A percentile compares a stretch with the other conserved stretches of the same genome.
phyloP scores from a whole-genome alignment of 1,140 invertebrate species.

The Marisa cornuarietis region DNA sequence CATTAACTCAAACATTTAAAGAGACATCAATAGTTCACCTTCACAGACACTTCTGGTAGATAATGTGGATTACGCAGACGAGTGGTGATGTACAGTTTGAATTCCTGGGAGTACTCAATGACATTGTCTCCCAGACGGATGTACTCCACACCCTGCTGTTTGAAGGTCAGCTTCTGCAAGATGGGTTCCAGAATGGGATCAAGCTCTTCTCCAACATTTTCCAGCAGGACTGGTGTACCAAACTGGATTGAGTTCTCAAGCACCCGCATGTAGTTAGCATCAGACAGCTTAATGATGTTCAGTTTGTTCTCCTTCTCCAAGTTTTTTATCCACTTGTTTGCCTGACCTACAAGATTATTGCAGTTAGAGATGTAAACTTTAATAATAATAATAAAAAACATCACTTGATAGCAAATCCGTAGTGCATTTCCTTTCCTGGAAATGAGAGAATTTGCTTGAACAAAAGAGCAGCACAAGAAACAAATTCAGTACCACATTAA shows the following conservation, averaged over 20 bases:
- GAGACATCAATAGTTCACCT: conserved; percentile 34
- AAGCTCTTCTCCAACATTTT: conserved; percentile 67
- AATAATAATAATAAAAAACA: too few species aligned
- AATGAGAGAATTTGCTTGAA: too few species aligned
- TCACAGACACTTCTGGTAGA: conserved; percentile 66
- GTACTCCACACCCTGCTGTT: conserved; percentile 66
- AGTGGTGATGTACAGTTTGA: conserved; percentile 67
- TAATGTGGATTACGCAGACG: conserved; percentile 66
- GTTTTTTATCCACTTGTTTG: conserved; percentile 88
- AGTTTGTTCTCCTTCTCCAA: conserved; percentile 74
- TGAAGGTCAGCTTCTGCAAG: conserved; percentile 65
- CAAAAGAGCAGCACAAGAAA: too few species aligned
- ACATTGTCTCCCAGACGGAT: conserved; percentile 65
- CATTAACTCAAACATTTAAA: conserved; percentile 13
- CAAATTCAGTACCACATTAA: too few species aligned
- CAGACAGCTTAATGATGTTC: conserved; percentile 63
- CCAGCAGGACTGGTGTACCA: conserved; percentile 65
- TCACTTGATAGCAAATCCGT: too few species aligned
- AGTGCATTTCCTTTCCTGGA: too few species aligned
- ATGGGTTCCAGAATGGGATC: conserved; percentile 66
- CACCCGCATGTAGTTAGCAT: conserved; percentile 63
- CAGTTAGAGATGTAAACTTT: not conserved
- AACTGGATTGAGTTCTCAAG: conserved; percentile 67
- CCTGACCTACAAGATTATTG: conserved; percentile 64
- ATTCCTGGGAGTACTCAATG: conserved; percentile 65